Conservation (phyloP, 2,888 invertebrate species). For the Trissolcus japonicus region DNA sequence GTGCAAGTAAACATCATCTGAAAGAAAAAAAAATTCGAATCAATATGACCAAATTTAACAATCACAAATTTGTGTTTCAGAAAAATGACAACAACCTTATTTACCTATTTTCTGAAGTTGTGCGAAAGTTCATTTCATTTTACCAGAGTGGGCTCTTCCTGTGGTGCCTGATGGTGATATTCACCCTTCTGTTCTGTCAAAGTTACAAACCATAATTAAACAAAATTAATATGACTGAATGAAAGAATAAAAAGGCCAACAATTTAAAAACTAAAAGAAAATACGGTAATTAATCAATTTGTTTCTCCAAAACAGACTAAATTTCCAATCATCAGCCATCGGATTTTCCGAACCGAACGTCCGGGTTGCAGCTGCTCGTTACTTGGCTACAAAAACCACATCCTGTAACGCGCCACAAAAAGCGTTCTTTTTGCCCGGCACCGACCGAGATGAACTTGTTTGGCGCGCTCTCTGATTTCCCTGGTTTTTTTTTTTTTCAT, state of each 20-base stretch:
- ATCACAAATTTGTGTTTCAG: slow-evolving; percentile 12
- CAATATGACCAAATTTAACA: slow-evolving; percentile 9
- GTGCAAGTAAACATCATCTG: slow-evolving; percentile 15
- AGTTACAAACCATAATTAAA: slow-evolving; percentile 13
- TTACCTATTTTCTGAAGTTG: slow-evolving; percentile 17
- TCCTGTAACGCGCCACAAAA: not conserved
- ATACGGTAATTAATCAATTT: no score
- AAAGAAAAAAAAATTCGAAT: not conserved
- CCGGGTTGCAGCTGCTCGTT: no score
- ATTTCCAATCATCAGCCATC: not conserved
- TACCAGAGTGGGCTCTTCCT: slow-evolving; percentile 42
- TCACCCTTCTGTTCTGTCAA: slow-evolving; percentile 35
- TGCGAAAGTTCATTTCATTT: slow-evolving; percentile 29
- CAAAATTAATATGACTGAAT: not conserved
- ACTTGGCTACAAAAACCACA: slow-evolving; percentile 5
- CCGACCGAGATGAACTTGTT: slow-evolving; percentile 35
- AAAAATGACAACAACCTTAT: slow-evolving; percentile 23
- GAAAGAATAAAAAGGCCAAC: not conserved
- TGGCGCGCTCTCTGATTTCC: slow-evolving; percentile 35
- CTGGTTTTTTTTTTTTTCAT: slow-evolving; percentile 50
- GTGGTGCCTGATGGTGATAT: slow-evolving; percentile 42
- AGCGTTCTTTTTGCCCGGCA: slow-evolving; percentile 11
- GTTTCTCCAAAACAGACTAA: not conserved
- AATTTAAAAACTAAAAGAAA: no score
- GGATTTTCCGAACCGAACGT: no score